phyloP scores from a whole-genome alignment of 2,113 vertebrate genomes.

The Coregonus clupeaformis region DNA sequence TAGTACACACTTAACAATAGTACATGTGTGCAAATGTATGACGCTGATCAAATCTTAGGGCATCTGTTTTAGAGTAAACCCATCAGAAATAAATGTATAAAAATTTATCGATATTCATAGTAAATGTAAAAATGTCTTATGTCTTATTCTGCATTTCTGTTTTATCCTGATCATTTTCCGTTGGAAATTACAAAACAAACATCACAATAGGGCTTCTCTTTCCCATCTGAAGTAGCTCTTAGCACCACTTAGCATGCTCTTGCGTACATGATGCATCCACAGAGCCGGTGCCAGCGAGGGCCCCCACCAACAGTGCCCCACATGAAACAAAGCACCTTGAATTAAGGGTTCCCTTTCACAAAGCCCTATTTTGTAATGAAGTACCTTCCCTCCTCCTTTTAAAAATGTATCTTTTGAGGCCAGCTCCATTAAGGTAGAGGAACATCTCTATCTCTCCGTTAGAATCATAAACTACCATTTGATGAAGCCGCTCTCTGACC shows the following conservation, averaged over 20 bases:
- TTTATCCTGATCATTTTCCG: not conserved
- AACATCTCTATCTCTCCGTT: slow-evolving; percentile 37
- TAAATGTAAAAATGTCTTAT: too few species aligned
- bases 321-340: slow-evolving; percentile 58
- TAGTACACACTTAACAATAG: too few species aligned
- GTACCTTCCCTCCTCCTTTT: slow-evolving; percentile 31
- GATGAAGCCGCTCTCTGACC: slow-evolving; percentile 63
- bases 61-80: too few species aligned
- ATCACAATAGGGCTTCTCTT: slow-evolving; percentile 17
- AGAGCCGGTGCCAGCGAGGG: slow-evolving; percentile 7
- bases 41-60: too few species aligned
- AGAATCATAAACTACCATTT: slow-evolving; percentile 60
- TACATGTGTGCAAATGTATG: too few species aligned
- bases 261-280: slow-evolving; percentile 12
- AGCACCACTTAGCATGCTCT: slow-evolving; percentile 28
- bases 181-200: slow-evolving; percentile 23
- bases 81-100: too few species aligned
- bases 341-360: slow-evolving; percentile 53
- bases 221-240: slow-evolving; percentile 37
- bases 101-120: too few species aligned
- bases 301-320: slow-evolving; percentile 25
- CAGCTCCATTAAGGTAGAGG: slow-evolving; percentile 43
- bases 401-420: slow-evolving; percentile 32
- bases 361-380: slow-evolving; percentile 53
- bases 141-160: too few species aligned